Evolutionary conservation across 2,113 vertebrate genomes (phyloP).

Genomic region (Thalassarche chlororhynchos): DNA sequence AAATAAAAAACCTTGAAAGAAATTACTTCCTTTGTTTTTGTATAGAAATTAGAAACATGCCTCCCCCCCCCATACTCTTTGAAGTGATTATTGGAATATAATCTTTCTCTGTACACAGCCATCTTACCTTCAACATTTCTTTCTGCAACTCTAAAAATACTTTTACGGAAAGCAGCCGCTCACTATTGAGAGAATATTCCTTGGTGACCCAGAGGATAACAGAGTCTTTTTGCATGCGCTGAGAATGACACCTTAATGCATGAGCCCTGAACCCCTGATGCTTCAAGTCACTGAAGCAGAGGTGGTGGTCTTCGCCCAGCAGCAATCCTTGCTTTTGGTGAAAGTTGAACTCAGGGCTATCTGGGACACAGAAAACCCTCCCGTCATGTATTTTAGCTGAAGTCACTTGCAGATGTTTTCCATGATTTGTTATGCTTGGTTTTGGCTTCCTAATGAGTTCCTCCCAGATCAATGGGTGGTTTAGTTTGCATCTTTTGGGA

Average conservation of each 20-base stretch:
- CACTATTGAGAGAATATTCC: neutral
- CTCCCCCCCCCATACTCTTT: slow-evolving; percentile 15
- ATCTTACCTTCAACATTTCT: slow-evolving; percentile 33
- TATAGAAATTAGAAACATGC: slow-evolving; percentile 61
- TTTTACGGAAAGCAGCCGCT: neutral
- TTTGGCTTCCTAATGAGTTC: slow-evolving; percentile 2
- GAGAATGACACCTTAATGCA: neutral
- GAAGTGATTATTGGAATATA: slow-evolving; percentile 63
- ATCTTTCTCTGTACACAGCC: slow-evolving; percentile 6
- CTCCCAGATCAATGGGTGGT: slow-evolving; percentile 18
- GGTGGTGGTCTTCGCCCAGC: neutral
- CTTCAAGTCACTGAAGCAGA: neutral
- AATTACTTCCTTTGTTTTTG: slow-evolving; percentile 72
- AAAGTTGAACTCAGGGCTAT: neutral
- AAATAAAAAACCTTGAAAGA: slow-evolving; percentile 70
- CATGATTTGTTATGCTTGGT: neutral
- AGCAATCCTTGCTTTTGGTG: neutral
- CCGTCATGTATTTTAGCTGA: neutral
- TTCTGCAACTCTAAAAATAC: neutral
- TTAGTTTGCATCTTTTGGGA: slow-evolving; percentile 12
- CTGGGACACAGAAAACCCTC: neutral
- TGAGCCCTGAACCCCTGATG: neutral
- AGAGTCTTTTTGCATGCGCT: neutral
- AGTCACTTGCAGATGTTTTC: slow-evolving; percentile 28
- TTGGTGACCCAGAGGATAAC: neutral